Evolutionary conservation across 1,140 invertebrate species (phyloP).

Genomic region (Papilio glaucus): DNA sequence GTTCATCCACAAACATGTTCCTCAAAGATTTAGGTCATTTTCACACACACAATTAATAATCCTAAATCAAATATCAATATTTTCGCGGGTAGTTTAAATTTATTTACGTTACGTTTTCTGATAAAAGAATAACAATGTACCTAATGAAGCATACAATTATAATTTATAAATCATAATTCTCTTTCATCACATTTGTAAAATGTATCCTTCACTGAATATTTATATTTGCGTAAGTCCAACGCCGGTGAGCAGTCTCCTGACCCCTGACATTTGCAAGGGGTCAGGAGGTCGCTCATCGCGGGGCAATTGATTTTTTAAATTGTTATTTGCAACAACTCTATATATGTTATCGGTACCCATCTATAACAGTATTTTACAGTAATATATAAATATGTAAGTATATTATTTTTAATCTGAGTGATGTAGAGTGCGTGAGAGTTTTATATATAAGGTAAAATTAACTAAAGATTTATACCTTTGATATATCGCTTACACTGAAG

Average conservation of each 20-base stretch:
- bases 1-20: no score
- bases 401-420: background rate
- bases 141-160: background rate
- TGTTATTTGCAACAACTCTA: background rate
- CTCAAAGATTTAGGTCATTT: no score
- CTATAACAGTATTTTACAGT: background rate
- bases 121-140: background rate
- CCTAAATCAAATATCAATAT: no score
- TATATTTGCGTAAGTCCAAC: constrained; percentile 11
- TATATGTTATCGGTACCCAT: background rate
- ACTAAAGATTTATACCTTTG: no score
- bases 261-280: constrained; percentile 40
- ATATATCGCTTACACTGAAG: no score
- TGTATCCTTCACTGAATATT: background rate
- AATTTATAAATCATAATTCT: background rate
- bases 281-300: constrained; percentile 29
- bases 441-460: no score
- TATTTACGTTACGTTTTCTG: no score
- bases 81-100: no score
- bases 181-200: background rate
- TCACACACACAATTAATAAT: no score
- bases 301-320: constrained; percentile 18
- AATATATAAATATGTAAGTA: background rate
- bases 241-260: constrained; percentile 14
- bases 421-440: no score